phyloP scores from a whole-genome alignment of 2,888 invertebrate genomes.

The Microplitis manilae region DNA sequence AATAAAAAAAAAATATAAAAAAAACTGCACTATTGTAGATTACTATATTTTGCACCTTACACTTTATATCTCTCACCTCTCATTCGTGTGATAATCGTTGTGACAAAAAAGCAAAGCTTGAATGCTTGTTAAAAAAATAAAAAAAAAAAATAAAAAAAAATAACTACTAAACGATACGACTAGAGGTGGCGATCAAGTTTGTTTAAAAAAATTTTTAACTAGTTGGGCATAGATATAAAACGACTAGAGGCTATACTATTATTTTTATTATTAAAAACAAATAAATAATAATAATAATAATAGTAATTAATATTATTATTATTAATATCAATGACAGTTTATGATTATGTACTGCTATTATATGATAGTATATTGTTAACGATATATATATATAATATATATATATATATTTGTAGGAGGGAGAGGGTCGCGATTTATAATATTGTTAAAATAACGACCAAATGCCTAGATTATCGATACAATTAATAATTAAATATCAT shows the following conservation, averaged over 20 bases:
- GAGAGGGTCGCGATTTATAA: conserved; percentile 11
- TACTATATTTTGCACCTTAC: conserved; percentile 69
- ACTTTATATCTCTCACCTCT: conserved; percentile 55
- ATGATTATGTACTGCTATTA: conserved; percentile 39
- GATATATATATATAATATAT: conserved; percentile 14
- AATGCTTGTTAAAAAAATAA: conserved; percentile 4
- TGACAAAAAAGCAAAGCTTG: conserved; percentile 5
- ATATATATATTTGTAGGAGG: conserved; percentile 14
- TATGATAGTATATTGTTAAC: conserved; percentile 19
- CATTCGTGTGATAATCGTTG: conserved; percentile 7
- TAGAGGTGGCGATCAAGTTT: conserved; percentile 44
- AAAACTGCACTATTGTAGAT: conserved; percentile 65
- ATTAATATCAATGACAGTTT: conserved; percentile 57
- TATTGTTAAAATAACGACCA: conserved; percentile 7
- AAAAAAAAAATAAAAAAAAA: conserved; percentile 3
- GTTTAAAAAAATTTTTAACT: conserved; percentile 60
- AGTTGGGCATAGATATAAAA: conserved; percentile 67
- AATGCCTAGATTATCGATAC: conserved; percentile 6
- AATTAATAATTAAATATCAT: conserved; percentile 18
- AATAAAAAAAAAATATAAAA: background rate
- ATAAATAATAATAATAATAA: background rate
- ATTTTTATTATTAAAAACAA: conserved; percentile 57
- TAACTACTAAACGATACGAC: conserved; percentile 20
- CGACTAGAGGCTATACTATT: conserved; percentile 70
- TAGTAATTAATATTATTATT: conserved; percentile 59